Evolutionary conservation across 2,888 invertebrate genomes (phyloP).

Genomic region (Phyto melanocephala): DNA sequence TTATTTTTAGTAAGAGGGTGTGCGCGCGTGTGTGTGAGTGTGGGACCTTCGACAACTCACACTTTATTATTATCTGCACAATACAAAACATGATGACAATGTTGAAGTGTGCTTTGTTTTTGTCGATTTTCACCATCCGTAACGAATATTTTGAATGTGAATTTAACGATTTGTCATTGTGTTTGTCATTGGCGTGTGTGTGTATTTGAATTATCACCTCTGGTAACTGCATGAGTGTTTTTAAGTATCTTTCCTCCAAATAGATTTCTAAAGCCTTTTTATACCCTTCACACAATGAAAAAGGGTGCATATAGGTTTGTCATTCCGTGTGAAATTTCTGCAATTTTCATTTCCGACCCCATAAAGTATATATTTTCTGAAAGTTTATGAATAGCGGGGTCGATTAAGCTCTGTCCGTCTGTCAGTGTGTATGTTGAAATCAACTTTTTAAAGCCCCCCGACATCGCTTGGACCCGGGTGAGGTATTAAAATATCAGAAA

Average conservation of each 20-base stretch:
- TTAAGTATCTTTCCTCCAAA: constrained; percentile 41
- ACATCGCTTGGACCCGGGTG: no score
- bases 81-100: constrained; percentile 31
- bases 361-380: no score
- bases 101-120: constrained; percentile 2
- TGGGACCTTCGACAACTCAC: constrained; percentile 15
- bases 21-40: not conserved
- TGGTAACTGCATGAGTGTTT: constrained; percentile 34
- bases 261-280: not conserved
- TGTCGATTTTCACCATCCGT: not conserved
- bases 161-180: constrained; percentile 14
- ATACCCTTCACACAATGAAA: no score
- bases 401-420: no score
- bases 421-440: no score
- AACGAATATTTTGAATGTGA: constrained; percentile 42
- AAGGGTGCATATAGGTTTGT: no score
- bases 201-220: constrained; percentile 30
- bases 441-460: no score
- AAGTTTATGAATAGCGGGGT: no score
- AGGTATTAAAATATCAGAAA: no score
- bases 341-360: no score
- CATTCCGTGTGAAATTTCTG: no score
- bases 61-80: not conserved
- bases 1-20: not conserved
- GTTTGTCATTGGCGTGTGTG: not conserved